Percentiles rank a stretch among this genome's conserved stretches.
These are phyloP conservation scores for Fulmarus glacialis DNA, from an alignment of 2,113 vertebrate species.

Conservation along the genomic window DNA sequence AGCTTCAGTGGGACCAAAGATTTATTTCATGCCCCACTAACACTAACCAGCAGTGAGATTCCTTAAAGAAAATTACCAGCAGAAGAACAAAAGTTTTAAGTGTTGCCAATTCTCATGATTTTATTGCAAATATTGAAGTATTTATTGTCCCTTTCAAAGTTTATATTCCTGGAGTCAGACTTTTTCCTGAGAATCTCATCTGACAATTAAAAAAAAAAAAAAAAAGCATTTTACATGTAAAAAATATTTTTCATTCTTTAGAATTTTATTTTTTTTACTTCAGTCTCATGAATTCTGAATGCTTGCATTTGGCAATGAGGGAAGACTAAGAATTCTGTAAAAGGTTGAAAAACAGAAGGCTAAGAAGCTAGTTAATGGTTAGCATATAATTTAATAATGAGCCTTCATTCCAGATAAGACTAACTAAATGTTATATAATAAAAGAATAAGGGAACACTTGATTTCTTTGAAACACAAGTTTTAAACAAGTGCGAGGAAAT, in stretches of 20 bases:
- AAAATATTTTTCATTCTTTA: not conserved
- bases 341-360: not conserved
- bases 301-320: not conserved
- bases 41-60: not conserved
- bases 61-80: not conserved
- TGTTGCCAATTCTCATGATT: not conserved
- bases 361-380: not conserved
- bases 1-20: not conserved
- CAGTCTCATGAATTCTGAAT: not conserved
- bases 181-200: not conserved
- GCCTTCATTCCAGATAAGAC: not conserved
- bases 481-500: not conserved
- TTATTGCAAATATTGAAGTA: not conserved
- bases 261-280: not conserved
- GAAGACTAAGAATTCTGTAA: not conserved
- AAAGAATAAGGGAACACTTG: not conserved
- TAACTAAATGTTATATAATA: not conserved
- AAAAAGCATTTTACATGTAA: fast-evolving
- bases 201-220: not conserved
- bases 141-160: not conserved
- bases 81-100: not conserved
- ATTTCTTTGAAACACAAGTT: not conserved
- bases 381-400: not conserved
- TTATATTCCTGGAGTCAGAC: not conserved
- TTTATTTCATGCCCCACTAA: not conserved